Evolutionary conservation across 2,113 vertebrate species (phyloP).

Genomic region (Illadopsis cleaveri): DNA sequence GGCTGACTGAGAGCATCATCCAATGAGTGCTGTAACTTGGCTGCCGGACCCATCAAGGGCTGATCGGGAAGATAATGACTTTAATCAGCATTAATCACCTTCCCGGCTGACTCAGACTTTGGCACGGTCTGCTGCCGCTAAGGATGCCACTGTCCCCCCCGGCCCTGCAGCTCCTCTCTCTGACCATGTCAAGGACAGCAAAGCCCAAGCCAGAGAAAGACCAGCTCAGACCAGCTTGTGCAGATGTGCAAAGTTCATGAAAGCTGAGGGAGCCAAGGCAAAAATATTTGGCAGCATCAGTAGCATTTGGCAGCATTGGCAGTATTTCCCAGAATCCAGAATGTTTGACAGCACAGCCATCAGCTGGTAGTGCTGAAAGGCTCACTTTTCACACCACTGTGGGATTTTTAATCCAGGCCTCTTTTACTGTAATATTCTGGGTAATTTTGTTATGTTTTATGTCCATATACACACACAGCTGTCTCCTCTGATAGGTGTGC

Average conservation of each 20-base stretch:
- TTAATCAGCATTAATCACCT: conserved; percentile 13
- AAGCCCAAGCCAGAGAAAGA: not conserved
- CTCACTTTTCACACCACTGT: fast-evolving
- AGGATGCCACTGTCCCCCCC: not conserved
- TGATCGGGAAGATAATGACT: not conserved
- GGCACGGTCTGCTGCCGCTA: not conserved
- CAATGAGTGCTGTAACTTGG: not conserved
- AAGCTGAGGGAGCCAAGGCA: not conserved
- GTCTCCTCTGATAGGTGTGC: not conserved
- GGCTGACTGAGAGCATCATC: not conserved
- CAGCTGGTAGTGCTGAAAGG: not conserved
- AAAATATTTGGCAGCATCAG: not conserved
- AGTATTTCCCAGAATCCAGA: not conserved
- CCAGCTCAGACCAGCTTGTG: conserved; percentile 10
- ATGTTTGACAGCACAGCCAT: not conserved
- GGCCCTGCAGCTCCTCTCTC: not conserved
- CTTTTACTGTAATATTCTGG: not conserved
- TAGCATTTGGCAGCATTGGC: not conserved
- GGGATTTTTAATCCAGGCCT: not conserved
- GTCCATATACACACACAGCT: not conserved
- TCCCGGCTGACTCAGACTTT: not conserved
- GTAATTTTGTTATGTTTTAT: not conserved
- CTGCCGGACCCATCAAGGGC: not conserved
- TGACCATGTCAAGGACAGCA: not conserved
- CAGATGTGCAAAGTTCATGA: not conserved